Conservation (phyloP, 2,888 invertebrate species). For the Serripes groenlandicus region DNA sequence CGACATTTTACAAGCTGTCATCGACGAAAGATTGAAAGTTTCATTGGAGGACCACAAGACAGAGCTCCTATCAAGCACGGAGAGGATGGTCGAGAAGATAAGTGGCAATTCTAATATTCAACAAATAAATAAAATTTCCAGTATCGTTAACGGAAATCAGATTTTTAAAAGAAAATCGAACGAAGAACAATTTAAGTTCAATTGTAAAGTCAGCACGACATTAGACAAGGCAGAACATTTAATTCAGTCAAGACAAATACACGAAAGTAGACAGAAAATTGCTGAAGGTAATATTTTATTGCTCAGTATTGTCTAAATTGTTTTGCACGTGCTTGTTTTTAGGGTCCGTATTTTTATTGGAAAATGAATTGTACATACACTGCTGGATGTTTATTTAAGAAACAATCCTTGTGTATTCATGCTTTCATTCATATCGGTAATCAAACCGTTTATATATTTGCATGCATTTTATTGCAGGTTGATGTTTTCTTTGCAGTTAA, state of each 20-base stretch:
- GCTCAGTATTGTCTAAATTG: too few relatives aligned
- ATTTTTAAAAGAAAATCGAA: conserved; percentile 1
- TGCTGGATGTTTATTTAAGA: too few relatives aligned
- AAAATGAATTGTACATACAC: too few relatives aligned
- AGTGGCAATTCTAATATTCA: neutral
- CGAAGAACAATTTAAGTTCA: conserved; percentile 35
- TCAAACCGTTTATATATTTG: too few relatives aligned
- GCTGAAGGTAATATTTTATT: conserved; percentile 52
- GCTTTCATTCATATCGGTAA: too few relatives aligned
- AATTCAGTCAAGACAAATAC: conserved; percentile 8
- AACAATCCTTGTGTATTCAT: too few relatives aligned
- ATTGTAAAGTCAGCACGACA: conserved; percentile 16
- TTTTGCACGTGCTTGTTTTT: too few relatives aligned
- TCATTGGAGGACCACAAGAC: neutral
- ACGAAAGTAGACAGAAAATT: conserved; percentile 28
- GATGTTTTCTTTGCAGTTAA: too few relatives aligned
- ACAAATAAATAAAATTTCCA: conserved; percentile 13
- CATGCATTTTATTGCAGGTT: too few relatives aligned
- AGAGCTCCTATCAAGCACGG: neutral
- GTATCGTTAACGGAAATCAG: conserved; percentile 1
- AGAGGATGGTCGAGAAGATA: neutral
- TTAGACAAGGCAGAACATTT: conserved; percentile 22
- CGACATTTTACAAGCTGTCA: neutral
- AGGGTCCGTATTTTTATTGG: too few relatives aligned
- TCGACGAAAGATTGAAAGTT: neutral